Evolutionary conservation across 2,888 invertebrate species (phyloP).

Genomic region (Drosophila fungiperda): DNA sequence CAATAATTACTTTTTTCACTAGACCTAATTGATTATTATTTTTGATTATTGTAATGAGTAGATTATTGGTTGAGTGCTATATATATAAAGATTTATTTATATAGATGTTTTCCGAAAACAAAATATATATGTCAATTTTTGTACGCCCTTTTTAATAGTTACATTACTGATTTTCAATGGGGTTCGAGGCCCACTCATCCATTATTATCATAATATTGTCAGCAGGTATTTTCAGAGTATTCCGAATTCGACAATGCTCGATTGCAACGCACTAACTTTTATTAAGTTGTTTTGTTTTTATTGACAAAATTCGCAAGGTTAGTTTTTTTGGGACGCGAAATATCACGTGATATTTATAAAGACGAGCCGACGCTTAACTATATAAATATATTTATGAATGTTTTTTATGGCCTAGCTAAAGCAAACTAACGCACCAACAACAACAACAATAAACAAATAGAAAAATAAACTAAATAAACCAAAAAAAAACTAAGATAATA

Average conservation of each 20-base stretch:
- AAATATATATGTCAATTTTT: neutral
- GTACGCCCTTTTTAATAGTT: neutral
- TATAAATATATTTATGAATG: slow-evolving; percentile 20
- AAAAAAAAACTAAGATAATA: neutral
- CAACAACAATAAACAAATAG: slow-evolving; percentile 16
- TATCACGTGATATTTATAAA: slow-evolving; percentile 30
- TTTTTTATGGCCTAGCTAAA: slow-evolving; percentile 38
- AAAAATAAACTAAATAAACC: neutral
- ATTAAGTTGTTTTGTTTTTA: slow-evolving; percentile 5
- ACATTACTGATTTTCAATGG: neutral
- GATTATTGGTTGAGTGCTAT: neutral
- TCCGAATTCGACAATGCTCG: neutral
- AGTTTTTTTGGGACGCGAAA: slow-evolving; percentile 19
- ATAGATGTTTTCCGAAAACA: neutral
- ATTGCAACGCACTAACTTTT: neutral
- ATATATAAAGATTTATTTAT: neutral
- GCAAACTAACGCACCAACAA: slow-evolving; percentile 6
- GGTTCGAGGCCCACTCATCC: neutral
- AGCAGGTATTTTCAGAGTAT: neutral
- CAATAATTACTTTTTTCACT: neutral
- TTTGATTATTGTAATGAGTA: neutral
- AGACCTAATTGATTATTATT: neutral
- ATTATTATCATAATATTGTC: neutral
- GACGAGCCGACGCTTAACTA: slow-evolving; percentile 12
- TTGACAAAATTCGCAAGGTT: slow-evolving; percentile 43